Evolutionary conservation across 2,113 vertebrate genomes (phyloP), one percentile per base, ranked within the genome.

Genomic region (Catharus bicknelli): DNA sequence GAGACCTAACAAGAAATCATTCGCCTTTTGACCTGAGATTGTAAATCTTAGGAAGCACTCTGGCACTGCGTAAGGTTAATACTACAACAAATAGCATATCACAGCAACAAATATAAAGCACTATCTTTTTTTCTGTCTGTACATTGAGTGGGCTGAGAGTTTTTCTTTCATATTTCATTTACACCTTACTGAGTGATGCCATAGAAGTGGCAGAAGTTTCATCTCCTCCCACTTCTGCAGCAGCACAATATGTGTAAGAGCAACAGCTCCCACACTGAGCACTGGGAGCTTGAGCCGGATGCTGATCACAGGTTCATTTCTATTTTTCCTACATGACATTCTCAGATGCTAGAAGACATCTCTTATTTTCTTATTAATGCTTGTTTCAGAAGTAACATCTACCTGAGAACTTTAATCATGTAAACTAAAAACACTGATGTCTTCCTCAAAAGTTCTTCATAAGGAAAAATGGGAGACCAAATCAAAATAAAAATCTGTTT

Each of bases 111-210:
- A 85, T 90, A 92, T 74, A 95, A 90, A 97, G 88, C 85, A 79
- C 45, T 88, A n/a, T 86, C 80, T 91, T 93, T 90, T 85, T 95
- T 93, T 92, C 95, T 86, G 62, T 95, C 94, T 87, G 42, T 94
- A 84, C 84, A 54, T 70, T 94, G 97, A 96, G 96, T 96, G 88
- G 97, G 94, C n/a, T 96, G 94, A 93, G 72, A 95, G 95, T 85
- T 97, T 97, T 96, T 97, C 97, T 97, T 97, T 98, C 95, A 95
- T 97, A 96, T 97, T 97, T 97, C 97, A 98, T 97, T 97, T 97
- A 96, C 96, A 97, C 96, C 97, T 97, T 97, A 91, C 97, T 96
- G 96, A 96, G 95, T 92, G 97, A 97, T 96, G 90, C 95, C 73
- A 90, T 70, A 73, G 95, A 96, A 95, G 96, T 92, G 96, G 94